phyloP scores from a whole-genome alignment of 2,113 vertebrate genomes.

The Bubalus kerabau region DNA sequence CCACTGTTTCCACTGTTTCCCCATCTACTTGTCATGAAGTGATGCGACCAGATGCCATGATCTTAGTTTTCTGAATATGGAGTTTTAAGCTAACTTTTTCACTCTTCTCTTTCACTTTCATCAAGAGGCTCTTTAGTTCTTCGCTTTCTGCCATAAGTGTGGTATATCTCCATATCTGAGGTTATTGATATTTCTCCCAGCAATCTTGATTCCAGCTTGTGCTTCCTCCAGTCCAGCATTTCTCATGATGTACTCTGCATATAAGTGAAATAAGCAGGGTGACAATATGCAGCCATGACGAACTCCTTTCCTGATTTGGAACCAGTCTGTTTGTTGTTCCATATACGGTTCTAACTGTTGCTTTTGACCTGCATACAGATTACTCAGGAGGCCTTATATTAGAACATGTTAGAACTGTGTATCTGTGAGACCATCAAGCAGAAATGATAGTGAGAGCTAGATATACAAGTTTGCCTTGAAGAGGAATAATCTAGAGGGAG shows the following conservation, averaged over 20 bases:
- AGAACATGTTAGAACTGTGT: not conserved
- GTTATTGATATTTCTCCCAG: not conserved
- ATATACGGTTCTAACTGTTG: rapidly evolving
- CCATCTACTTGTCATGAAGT: not conserved
- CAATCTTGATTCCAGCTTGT: not conserved
- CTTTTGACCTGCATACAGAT: not conserved
- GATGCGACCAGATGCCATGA: not conserved
- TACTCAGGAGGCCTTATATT: not conserved
- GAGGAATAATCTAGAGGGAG: not conserved
- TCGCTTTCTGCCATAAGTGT: not conserved
- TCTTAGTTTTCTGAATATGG: not conserved
- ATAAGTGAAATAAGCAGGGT: not conserved
- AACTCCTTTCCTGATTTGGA: not conserved
- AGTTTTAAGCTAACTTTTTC: not conserved
- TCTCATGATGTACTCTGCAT: not conserved
- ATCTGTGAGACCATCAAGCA: not conserved
- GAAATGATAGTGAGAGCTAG: not conserved
- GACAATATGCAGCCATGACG: not conserved
- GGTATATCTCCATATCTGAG: not conserved
- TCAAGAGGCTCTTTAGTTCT: not conserved
- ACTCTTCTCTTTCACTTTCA: not conserved
- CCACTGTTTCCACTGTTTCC: not conserved
- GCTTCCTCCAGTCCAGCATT: not conserved
- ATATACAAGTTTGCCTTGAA: not conserved
- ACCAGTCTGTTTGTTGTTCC: not conserved